Base-by-base conservation (phyloP, 1,140 invertebrate species). In the Portunus trituberculatus region DNA sequence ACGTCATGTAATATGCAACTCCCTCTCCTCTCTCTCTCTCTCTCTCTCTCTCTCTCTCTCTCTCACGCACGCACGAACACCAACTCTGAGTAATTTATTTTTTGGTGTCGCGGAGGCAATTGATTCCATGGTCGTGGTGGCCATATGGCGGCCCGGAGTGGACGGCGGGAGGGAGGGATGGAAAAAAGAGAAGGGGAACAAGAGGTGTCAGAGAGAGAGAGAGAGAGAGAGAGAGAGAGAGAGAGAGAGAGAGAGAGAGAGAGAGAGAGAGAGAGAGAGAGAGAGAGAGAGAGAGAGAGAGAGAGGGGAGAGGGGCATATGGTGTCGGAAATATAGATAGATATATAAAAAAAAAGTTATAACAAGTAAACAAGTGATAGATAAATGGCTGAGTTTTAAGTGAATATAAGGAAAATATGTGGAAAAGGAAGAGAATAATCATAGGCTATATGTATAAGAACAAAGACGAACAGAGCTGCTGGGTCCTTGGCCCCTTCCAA, bases 271-370 rank as follows among this genome's bases (percentile, higher is more conserved):
- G 45, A n/a, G 67, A n/a, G 20, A n/a, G 20, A 25, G n/a, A 76
- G n/a, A 20, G n/a, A 86, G 83, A 86, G 83, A 86, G 83, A 86
- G 83, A 86, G 83, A 86, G 67, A 76, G 67, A 76, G n/a, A 76
- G n/a, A 76, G 86, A 32, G 86, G 32, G 86, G 10, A 25, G 45
- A 25, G 2, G n/a, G 0, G 84, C 8, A 39, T 31, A 39, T 31
- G 14, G 32, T 39, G 39, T 39, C 39, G 1, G 6, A 39, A 39
- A 39, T 6, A 6, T 39, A 39, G 8, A 59, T 12, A 59, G 52
- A 59, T 0, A 10, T 14, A 10, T 14, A 46, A 25, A 46, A 32
- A 46, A 25, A 28, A 25, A 46, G 45, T 20, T 10, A 46, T 8
- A 46, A 32, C 1, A 25, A 39, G 14, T 39, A 39, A 46, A 25